Evolutionary conservation across 2,888 invertebrate genomes (phyloP).

Genomic region (Thera britannica): DNA sequence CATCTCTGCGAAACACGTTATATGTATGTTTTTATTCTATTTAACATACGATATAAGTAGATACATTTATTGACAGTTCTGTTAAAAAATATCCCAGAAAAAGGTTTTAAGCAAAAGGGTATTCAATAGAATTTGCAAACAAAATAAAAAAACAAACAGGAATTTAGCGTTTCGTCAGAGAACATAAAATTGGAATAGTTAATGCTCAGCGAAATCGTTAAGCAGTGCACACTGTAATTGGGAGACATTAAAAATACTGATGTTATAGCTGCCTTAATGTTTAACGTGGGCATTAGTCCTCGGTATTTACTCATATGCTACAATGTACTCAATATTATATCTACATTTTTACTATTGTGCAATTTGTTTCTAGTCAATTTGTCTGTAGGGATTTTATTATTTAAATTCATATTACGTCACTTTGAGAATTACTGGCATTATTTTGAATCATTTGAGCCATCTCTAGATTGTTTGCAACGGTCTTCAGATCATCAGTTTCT

Average conservation of each 20-base stretch:
- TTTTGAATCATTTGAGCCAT: too few relatives aligned
- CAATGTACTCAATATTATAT: constrained; percentile 60
- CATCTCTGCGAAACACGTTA: neutral
- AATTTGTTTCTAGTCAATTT: constrained; percentile 3
- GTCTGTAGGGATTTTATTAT: neutral
- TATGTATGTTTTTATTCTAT: neutral
- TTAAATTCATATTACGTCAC: too few relatives aligned
- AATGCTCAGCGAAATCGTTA: constrained; percentile 81
- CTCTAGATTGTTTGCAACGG: too few relatives aligned
- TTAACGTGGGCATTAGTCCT: constrained; percentile 77
- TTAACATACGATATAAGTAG: neutral
- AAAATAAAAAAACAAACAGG: constrained; percentile 40
- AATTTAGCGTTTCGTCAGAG: constrained; percentile 68
- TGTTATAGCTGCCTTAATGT: constrained; percentile 80
- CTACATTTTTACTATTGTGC: constrained; percentile 14
- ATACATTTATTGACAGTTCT: too few relatives aligned
- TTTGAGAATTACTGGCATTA: too few relatives aligned
- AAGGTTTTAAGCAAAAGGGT: neutral
- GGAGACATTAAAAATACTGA: constrained; percentile 80
- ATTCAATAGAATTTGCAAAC: constrained; percentile 9
- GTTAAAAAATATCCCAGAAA: neutral
- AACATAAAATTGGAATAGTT: constrained; percentile 83
- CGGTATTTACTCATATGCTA: constrained; percentile 73
- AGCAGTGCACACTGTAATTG: constrained; percentile 80
- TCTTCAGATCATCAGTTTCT: too few relatives aligned